These are phyloP conservation scores for Athrips mouffetella DNA, from an alignment of 2,888 invertebrate genomes.

Conservation along the genomic window DNA sequence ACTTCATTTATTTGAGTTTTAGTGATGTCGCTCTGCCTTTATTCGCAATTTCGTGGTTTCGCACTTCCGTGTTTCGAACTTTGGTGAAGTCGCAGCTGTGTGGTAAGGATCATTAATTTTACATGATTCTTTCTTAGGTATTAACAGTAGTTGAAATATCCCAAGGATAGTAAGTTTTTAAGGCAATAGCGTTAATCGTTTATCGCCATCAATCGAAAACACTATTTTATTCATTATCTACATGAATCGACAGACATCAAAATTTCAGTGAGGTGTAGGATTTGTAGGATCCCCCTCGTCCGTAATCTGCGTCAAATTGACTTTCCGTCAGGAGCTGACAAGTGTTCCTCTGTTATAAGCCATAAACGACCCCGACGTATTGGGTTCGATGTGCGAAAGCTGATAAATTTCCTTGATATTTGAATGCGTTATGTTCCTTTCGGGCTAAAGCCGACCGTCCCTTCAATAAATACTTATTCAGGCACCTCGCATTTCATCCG, in stretches of 20 bases:
- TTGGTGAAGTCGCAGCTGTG: too few species aligned
- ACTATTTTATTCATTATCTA: constrained; percentile 45
- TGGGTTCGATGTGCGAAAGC: constrained; percentile 63
- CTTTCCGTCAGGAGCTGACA: constrained; percentile 71
- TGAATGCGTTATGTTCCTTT: constrained; percentile 71
- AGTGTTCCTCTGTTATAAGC: constrained; percentile 67
- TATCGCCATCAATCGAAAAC: background rate
- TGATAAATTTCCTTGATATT: constrained; percentile 74
- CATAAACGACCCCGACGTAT: constrained; percentile 73
- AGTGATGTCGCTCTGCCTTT: too few species aligned
- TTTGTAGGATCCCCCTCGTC: constrained; percentile 54
- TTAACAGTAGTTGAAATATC: too few species aligned
- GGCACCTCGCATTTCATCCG: constrained; percentile 44
- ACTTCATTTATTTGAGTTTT: too few species aligned
- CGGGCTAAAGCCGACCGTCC: constrained; percentile 53
- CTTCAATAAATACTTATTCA: constrained; percentile 55
- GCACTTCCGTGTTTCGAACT: too few species aligned
- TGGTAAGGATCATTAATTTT: too few species aligned
- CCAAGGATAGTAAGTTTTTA: background rate
- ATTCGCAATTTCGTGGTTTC: too few species aligned
- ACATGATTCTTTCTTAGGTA: too few species aligned
- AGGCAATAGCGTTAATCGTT: background rate
- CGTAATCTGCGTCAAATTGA: constrained; percentile 74
- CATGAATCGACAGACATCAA: constrained; percentile 45
- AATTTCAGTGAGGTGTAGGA: constrained; percentile 54